A percentile compares a stretch with the other conserved stretches of the same genome.
phyloP scores from a whole-genome alignment of 2,888 invertebrate species.

The Oscheius sp. region DNA sequence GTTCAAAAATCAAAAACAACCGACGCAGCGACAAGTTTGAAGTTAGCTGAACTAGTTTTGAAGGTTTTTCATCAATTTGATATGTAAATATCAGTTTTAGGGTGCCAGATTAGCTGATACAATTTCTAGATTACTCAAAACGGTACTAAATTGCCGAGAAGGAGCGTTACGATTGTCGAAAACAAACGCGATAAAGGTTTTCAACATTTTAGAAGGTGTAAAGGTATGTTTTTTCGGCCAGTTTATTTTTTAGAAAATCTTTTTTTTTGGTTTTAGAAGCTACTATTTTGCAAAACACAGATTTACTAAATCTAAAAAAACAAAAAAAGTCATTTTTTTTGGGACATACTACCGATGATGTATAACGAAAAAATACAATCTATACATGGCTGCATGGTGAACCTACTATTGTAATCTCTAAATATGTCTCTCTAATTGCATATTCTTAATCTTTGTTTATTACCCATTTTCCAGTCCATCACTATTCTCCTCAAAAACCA shows the following conservation, averaged over 20 bases:
- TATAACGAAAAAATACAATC: too few species aligned
- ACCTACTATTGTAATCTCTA: too few species aligned
- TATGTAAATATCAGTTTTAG: slow-evolving; percentile 59
- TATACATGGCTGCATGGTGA: too few species aligned
- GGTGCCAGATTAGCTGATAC: slow-evolving; percentile 80
- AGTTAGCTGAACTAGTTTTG: slow-evolving; percentile 32
- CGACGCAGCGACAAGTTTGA: slow-evolving; percentile 35
- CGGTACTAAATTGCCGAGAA: slow-evolving; percentile 79
- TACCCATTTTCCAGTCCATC: slow-evolving; percentile 1
- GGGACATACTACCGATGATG: too few species aligned
- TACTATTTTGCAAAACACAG: background rate
- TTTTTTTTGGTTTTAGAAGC: background rate
- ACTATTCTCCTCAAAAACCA: slow-evolving; percentile 25
- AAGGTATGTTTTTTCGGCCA: slow-evolving; percentile 21
- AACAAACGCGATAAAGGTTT: slow-evolving; percentile 43
- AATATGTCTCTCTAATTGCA: background rate
- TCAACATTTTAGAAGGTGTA: slow-evolving; percentile 43
- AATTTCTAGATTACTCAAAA: slow-evolving; percentile 76
- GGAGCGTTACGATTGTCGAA: slow-evolving; percentile 43
- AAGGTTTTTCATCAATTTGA: slow-evolving; percentile 20
- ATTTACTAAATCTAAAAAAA: too few species aligned
- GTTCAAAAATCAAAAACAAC: slow-evolving; percentile 15
- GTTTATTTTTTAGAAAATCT: too few species aligned
- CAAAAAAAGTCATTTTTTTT: too few species aligned
- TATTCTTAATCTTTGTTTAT: background rate